phyloP scores from a whole-genome alignment of 2,888 invertebrate species.

The Flexamia atlantica region DNA sequence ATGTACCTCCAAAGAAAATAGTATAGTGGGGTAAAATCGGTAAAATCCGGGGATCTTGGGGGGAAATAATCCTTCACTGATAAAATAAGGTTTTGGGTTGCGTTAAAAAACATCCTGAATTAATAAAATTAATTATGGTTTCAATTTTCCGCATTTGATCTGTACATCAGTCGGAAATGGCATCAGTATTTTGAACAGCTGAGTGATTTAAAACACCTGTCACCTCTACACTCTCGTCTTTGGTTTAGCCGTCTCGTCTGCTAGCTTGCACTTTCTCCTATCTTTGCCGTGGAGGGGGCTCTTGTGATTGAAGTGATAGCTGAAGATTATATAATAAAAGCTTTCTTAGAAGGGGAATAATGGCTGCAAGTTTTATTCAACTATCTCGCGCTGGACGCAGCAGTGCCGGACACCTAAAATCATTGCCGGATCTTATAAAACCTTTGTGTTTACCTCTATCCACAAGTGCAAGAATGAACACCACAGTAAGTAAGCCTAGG shows the following conservation, averaged over 20 bases:
- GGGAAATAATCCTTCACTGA: too few relatives aligned
- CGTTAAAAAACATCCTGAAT: too few relatives aligned
- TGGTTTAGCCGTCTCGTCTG: neutral
- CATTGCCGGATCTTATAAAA: constrained; percentile 63
- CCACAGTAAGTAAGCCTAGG: constrained; percentile 61
- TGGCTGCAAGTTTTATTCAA: constrained; percentile 66
- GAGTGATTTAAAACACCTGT: too few relatives aligned
- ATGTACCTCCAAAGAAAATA: too few relatives aligned
- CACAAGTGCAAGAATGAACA: constrained; percentile 61
- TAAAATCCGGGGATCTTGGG: too few relatives aligned
- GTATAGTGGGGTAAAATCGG: too few relatives aligned
- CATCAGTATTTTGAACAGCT: too few relatives aligned
- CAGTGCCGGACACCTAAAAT: constrained; percentile 64
- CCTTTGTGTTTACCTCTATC: constrained; percentile 50
- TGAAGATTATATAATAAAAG: constrained; percentile 9
- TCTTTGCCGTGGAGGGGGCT: constrained; percentile 8
- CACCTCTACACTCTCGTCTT: neutral
- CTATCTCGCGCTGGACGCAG: constrained; percentile 65
- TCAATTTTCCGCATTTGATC: too few relatives aligned
- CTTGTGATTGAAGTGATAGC: neutral
- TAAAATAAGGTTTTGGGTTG: too few relatives aligned
- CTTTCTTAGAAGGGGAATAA: constrained; percentile 45
- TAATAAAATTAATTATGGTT: too few relatives aligned
- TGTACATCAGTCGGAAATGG: too few relatives aligned
- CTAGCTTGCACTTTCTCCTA: constrained; percentile 10